A percentile compares a stretch with the other conserved stretches of the same genome.
These are phyloP conservation scores for Xanthorhoe designata DNA, from an alignment of 2,888 invertebrate species.

Conservation along the genomic window DNA sequence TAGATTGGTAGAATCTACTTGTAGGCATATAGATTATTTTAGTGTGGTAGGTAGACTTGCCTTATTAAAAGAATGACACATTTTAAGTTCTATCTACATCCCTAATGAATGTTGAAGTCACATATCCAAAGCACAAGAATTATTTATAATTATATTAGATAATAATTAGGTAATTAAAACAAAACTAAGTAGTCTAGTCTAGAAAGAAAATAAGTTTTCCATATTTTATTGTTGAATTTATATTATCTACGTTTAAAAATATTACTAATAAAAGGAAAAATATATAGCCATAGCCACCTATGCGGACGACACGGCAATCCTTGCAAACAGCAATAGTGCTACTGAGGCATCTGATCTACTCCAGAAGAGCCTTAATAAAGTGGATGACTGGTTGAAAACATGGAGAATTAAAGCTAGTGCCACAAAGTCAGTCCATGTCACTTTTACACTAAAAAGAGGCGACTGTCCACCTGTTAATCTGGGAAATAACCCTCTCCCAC, in stretches of 20 bases:
- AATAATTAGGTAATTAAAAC: background rate
- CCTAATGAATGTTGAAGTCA: background rate
- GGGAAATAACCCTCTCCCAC: too few relatives aligned
- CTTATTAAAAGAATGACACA: background rate
- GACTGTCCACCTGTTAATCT: too few relatives aligned
- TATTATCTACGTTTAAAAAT: background rate
- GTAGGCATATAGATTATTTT: background rate
- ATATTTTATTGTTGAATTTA: conserved; percentile 17
- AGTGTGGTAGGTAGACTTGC: background rate
- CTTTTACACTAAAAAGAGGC: too few relatives aligned
- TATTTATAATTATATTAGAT: conserved; percentile 4
- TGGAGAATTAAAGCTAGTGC: too few relatives aligned
- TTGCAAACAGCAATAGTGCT: too few relatives aligned
- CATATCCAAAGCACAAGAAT: conserved; percentile 31
- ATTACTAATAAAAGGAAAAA: conserved; percentile 10
- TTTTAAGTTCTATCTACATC: background rate
- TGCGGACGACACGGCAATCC: too few relatives aligned
- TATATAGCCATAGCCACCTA: too few relatives aligned
- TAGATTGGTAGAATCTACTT: background rate
- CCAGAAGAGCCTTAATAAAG: too few relatives aligned
- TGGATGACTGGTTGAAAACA: too few relatives aligned
- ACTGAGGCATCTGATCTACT: too few relatives aligned
- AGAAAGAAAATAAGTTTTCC: conserved; percentile 4
- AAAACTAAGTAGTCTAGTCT: conserved; percentile 12
- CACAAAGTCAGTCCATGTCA: too few relatives aligned